Percentiles rank a stretch among this genome's conserved stretches.
Conservation (phyloP, 2,888 invertebrate species). For the Parelbella ahira region DNA sequence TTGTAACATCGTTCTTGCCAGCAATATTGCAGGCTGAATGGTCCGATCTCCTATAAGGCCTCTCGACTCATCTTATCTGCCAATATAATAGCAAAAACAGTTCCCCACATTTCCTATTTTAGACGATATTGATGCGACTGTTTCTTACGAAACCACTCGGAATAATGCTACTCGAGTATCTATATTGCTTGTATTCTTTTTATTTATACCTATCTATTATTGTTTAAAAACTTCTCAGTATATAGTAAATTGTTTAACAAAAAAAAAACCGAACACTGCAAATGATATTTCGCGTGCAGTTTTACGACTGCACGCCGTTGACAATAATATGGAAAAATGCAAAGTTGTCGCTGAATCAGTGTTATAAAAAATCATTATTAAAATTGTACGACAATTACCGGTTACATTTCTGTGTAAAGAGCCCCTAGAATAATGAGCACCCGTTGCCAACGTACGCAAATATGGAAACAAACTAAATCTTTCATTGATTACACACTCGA, state of each 20-base stretch:
- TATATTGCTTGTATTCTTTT: too few species aligned
- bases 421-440: slow-evolving; percentile 18
- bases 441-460: slow-evolving; percentile 37
- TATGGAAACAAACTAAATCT: slow-evolving; percentile 52
- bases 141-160: slow-evolving; percentile 26
- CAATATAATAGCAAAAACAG: slow-evolving; percentile 55
- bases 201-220: too few species aligned
- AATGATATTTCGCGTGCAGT: too few species aligned
- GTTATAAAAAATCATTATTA: background rate
- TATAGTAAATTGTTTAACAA: too few species aligned
- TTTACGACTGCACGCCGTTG: too few species aligned
- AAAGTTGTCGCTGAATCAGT: too few species aligned
- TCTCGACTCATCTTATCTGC: slow-evolving; percentile 56
- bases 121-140: slow-evolving; percentile 44
- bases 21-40: slow-evolving; percentile 56
- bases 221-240: too few species aligned
- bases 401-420: slow-evolving; percentile 16
- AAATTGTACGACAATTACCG: slow-evolving; percentile 12
- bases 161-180: too few species aligned
- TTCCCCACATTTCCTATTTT: slow-evolving; percentile 32
- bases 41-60: slow-evolving; percentile 44
- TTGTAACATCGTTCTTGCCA: slow-evolving; percentile 37
- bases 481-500: slow-evolving; percentile 55
- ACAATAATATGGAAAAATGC: too few species aligned
- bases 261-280: too few species aligned